A percentile compares a stretch with the other conserved stretches of the same genome.
Evolutionary conservation across 2,113 vertebrate species (phyloP).

Genomic region (Hypomesus transpacificus): DNA sequence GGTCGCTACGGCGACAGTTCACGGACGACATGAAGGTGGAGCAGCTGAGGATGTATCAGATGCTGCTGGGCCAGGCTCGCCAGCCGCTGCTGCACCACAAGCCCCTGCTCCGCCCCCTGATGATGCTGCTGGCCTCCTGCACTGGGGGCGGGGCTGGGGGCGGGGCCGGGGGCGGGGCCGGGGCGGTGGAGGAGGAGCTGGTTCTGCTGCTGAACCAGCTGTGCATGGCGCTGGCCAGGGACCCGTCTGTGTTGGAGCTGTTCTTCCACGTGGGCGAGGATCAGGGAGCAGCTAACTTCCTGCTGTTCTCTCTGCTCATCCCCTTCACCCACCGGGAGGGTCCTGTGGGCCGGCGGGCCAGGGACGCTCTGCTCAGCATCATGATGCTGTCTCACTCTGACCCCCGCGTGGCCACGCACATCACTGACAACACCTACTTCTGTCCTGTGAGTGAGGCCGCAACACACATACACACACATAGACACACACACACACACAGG

Average conservation of each 20-base stretch:
- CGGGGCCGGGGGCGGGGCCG: neutral
- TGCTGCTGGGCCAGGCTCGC: constrained; percentile 82
- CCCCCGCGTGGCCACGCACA: constrained; percentile 81
- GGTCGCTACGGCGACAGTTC: constrained; percentile 91
- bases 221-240: constrained; percentile 86
- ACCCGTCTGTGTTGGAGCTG: constrained; percentile 90
- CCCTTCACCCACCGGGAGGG: constrained; percentile 92
- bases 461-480: neutral
- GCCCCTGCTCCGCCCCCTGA: constrained; percentile 90
- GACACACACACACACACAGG: no score
- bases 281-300: constrained; percentile 94
- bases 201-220: constrained; percentile 86
- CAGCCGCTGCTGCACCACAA: constrained; percentile 95
- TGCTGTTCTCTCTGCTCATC: constrained; percentile 93
- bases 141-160: constrained; percentile 55
- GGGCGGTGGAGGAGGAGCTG: constrained; percentile 81
- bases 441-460: constrained; percentile 82
- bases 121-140: constrained; percentile 93
- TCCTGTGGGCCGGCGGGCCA: constrained; percentile 83
- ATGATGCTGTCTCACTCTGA: constrained; percentile 90
- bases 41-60: constrained; percentile 93
- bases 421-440: constrained; percentile 91
- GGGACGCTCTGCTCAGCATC: constrained; percentile 89
- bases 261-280: constrained; percentile 96
- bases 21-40: constrained; percentile 93